Base-by-base conservation (phyloP, 2,113 vertebrate species). In the Galeopterus variegatus region DNA sequence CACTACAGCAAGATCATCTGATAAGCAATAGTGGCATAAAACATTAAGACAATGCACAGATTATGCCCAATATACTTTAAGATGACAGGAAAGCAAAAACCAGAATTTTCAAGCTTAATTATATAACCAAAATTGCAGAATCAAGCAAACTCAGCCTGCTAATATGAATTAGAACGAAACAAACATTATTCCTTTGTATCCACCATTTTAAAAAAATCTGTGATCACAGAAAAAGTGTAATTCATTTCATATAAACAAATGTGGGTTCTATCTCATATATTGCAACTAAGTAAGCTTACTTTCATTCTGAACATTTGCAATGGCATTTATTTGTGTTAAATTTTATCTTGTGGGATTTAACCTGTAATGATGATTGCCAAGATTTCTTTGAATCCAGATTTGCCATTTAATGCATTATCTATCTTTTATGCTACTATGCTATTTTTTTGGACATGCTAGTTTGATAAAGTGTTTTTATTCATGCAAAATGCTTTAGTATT, bases 121-220 rank as follows among this genome's bases (percentile, higher is more conserved):
- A 72, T 52, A 64, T 50, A 94, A 90, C 52, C 93, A 90, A 94
- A 93, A 82, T 41, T 86, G 11, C 15, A 93, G 67, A 86, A 77
- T 28, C 69, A 94, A 76, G 45, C 28, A 81, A 41, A 7, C 11
- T 76, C 19, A 50, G 13, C 2, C 10, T 45, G 31, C 56, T 62
- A 56, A 14, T 13, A 62, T 56, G 24, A 94, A 80, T 80, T 14
- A 81, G 11, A 94, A 65, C 6, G 76, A 76, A 64, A 62, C 6
- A 75, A 85, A 82, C 94, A 67, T 41, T 73, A 77, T 5, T 86
- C 23, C 24, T 88, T 75, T 75, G 48, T 2, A 62, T 64, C 15
- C 21, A n/a, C 41, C n/a, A 26, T 45, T 82, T 73, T 19, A 45
- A 93, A 93, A 88, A 90, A 64, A 19, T 62, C 31, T 77, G 94